Percentiles rank a stretch among this genome's conserved stretches.
Evolutionary conservation across 1,140 invertebrate species (phyloP).

Genomic region (Tetranychus urticae): DNA sequence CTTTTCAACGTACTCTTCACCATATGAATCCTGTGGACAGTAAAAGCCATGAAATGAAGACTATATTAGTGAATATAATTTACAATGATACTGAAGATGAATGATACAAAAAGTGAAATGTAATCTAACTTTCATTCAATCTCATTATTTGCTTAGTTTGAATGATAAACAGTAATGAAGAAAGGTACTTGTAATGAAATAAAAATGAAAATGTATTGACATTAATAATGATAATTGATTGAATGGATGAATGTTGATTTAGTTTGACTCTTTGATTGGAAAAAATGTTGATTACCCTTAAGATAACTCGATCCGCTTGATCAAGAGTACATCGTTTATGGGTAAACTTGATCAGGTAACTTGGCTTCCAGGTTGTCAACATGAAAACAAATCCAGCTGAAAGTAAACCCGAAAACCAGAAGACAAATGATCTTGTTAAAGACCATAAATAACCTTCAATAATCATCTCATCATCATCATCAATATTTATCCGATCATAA

Average conservation of each 20-base stretch:
- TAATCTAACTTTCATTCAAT: no score
- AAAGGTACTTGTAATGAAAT: no score
- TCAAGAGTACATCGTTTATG: conserved; percentile 39
- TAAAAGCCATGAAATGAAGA: no score
- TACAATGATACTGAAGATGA: no score
- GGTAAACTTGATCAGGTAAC: conserved; percentile 21
- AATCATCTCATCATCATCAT: conserved; percentile 7
- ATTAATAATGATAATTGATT: no score
- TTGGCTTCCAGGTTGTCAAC: conserved; percentile 4
- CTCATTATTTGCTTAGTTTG: no score
- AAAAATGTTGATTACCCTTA: conserved; percentile 19
- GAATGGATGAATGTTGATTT: not conserved
- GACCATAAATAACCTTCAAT: conserved; percentile 10
- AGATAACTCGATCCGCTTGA: conserved; percentile 45
- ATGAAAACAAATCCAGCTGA: conserved; percentile 7
- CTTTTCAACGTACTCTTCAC: conserved; percentile 11
- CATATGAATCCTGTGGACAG: conserved; percentile 5
- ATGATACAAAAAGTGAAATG: no score
- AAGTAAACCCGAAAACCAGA: not conserved
- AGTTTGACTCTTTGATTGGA: not conserved
- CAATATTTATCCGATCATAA: conserved; percentile 7
- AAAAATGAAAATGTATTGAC: no score
- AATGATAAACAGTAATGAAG: no score
- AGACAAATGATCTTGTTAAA: conserved; percentile 1
- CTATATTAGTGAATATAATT: no score